Base-by-base conservation (phyloP, 1,140 invertebrate species). In the Lanistes nyassanus region DNA sequence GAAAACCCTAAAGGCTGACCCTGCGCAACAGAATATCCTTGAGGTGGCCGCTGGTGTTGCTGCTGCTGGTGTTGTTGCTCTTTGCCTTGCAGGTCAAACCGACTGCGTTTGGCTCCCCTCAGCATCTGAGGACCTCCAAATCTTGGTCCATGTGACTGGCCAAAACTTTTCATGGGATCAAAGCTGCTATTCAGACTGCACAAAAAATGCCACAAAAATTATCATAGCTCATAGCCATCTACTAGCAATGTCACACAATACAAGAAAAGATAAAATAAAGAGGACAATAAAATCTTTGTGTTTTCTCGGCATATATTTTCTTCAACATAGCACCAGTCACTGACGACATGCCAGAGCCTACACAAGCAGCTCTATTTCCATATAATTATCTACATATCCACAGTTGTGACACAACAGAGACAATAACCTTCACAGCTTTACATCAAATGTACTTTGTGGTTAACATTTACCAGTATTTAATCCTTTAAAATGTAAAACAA, bases 21-120 rank as follows among this genome's bases (percentile, higher is more conserved):
- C 56, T 62, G 70, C 29, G 53, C 21, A 42, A 72, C 56, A 4
- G 70, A 55, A 47, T 47, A 47, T 47, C 2, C 42, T 26, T 31
- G 55, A n/a, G 31, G 31, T 5, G 56, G 70, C n/a, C 56, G 70
- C 36, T 37, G 70, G 26, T 55, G 67, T 29, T n/a, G n/a, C n/a
- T n/a, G n/a, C n/a, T n/a, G 70, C 36, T 37, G 70, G 26, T 55
- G 67, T 29, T 68, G 42, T 31, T 47, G 29, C 34, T 29, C 2
- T 19, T 23, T 62, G 56, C 55, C 55, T 26, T 72, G 70, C 34
- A 56, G 5, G 55, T 72, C 56, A 62, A 72, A 72, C 26, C 70
- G 70, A 65, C 58, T 53, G 29, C 73, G 64, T 16, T 80, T 69
- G 67, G 64, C 71, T 47, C 75, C 64, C 51, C 75, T 64, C 19